Percentiles rank a stretch among this genome's conserved stretches.
Conservation (phyloP, 2,113 vertebrate genomes). For the Scomber colias region DNA sequence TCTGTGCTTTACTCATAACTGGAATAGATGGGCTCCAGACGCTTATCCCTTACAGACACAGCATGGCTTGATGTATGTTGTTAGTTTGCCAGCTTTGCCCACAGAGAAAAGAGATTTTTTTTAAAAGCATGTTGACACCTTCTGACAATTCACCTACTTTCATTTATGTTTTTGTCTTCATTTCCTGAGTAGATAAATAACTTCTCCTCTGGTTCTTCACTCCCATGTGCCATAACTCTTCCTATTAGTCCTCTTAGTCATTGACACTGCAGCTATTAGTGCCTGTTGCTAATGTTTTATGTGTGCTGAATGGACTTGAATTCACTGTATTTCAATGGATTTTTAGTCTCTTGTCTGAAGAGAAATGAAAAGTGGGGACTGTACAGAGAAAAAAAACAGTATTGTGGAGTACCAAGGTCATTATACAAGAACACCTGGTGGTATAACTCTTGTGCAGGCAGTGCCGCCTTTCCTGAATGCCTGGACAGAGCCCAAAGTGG, state of each 20-base stretch:
- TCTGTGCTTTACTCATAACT: constrained; percentile 48
- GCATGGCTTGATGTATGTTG: constrained; percentile 27
- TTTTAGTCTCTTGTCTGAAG: constrained; percentile 20
- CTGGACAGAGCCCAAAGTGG: constrained; percentile 69
- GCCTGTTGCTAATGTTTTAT: constrained; percentile 53
- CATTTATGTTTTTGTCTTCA: constrained; percentile 26
- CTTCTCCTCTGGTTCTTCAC: constrained; percentile 21
- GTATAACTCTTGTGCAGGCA: constrained; percentile 53
- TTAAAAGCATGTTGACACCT: constrained; percentile 26
- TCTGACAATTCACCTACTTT: constrained; percentile 32
- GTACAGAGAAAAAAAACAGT: constrained; percentile 2
- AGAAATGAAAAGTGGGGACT: constrained; percentile 32
- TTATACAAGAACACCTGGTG: constrained; percentile 78
- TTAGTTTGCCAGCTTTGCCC: constrained; percentile 20
- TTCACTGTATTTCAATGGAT: constrained; percentile 15
- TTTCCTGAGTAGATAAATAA: constrained; percentile 47
- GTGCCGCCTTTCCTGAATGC: constrained; percentile 76
- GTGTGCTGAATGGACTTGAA: constrained; percentile 30
- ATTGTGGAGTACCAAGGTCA: constrained; percentile 61
- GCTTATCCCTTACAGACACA: constrained; percentile 46
- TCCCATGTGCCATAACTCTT: constrained; percentile 45
- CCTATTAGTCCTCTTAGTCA: constrained; percentile 34
- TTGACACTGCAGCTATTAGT: constrained; percentile 46
- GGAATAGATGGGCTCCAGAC: constrained; percentile 54
- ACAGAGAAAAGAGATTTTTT: constrained; percentile 36